Evolutionary conservation across 2,113 vertebrate species (phyloP), one percentile per base, ranked within the genome.

Genomic region (Paedocypris sp.): DNA sequence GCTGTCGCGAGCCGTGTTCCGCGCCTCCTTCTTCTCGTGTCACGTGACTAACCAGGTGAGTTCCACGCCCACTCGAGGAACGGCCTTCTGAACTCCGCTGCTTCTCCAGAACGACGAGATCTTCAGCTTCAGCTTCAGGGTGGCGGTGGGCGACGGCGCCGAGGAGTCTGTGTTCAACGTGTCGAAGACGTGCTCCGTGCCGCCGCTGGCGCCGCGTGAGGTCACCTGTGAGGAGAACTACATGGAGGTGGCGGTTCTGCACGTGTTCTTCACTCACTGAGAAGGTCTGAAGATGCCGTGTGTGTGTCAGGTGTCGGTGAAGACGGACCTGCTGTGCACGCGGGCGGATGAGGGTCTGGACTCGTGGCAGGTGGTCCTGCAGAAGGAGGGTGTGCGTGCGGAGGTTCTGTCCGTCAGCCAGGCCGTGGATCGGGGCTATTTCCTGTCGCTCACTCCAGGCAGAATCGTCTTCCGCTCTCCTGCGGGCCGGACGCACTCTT

Each of bases 1-100:
- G 0, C 20, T 7, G 1, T 73, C 53, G 8, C 28, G 5, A 0
- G 28, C 60, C 18, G 64, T 70, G 60, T 70, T 84, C 1, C 31
- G 75, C 18, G 78, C 80, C 0, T 86, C 84, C 0, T 84, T 80
- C 70, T 79, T 85, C 63, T 79, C 80, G 57, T 85, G 80, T 43
- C 75, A 83, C 29, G 68, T 74, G 1, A 23, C 48, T 1, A 75
- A 75, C 48, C 13, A 70, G 18, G 84, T 83, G 61, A 7, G n/a
- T n/a, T 33, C 10, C n/a, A 4, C 8, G 1, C 22, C 26, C 8
- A 6, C 7, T 13, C n/a, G 12, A n/a, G 22, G n/a, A 9, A 29
- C 6, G 2, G 5, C 12, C 13, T 23, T 18, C 18, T 15, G 15
- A 26, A 15, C 9, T 4, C 19, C 18, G 4, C 10, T 31, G 1